phyloP scores from a whole-genome alignment of 2,888 invertebrate species.

The Eupithecia subumbrata region DNA sequence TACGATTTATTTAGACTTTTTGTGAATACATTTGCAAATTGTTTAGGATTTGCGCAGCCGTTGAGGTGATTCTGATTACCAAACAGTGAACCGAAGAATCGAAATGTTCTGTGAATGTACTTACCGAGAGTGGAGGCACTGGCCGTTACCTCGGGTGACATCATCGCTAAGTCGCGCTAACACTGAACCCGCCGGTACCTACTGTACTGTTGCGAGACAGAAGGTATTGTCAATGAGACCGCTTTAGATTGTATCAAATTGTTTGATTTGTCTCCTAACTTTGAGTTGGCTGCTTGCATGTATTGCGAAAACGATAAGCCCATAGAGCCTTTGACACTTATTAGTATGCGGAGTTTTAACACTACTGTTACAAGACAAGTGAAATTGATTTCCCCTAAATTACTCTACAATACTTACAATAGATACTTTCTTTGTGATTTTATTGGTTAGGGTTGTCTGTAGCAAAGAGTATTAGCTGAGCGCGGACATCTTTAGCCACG shows the following conservation, averaged over 20 bases:
- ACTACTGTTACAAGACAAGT: not conserved
- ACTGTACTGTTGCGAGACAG: slow-evolving; percentile 37
- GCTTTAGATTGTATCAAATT: slow-evolving; percentile 30
- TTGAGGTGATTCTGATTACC: not conserved
- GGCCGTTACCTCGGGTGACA: slow-evolving; percentile 71
- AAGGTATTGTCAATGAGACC: slow-evolving; percentile 29
- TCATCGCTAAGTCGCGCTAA: slow-evolving; percentile 67
- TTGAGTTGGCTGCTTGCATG: not conserved
- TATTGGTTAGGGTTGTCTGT: not conserved
- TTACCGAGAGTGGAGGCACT: slow-evolving; percentile 37
- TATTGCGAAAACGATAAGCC: not conserved
- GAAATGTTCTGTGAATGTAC: slow-evolving; percentile 6
- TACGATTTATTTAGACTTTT: not conserved
- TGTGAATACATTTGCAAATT: not conserved
- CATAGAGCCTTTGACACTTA: not conserved
- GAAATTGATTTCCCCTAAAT: not conserved
- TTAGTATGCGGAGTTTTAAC: not conserved
- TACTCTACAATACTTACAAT: too few relatives aligned
- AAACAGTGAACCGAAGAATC: slow-evolving; percentile 4
- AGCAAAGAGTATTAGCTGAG: not conserved
- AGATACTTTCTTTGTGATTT: not conserved
- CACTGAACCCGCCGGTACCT: slow-evolving; percentile 57
- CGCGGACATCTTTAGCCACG: too few relatives aligned
- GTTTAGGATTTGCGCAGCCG: slow-evolving; percentile 6
- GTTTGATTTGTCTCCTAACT: slow-evolving; percentile 9